Conservation (phyloP, 2,888 invertebrate genomes). For the Eupithecia subfuscata region DNA sequence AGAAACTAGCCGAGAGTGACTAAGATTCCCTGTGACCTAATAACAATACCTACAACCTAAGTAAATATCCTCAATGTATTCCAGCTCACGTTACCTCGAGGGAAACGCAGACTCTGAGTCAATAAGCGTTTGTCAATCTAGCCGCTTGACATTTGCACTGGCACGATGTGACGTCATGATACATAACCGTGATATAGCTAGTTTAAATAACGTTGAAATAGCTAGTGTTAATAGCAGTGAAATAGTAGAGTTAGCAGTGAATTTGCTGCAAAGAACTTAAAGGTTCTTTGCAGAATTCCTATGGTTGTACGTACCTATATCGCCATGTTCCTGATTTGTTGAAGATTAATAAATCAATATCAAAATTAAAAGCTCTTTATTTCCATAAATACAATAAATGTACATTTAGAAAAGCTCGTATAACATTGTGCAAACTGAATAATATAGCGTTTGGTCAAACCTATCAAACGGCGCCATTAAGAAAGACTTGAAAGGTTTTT, state of each 20-base stretch:
- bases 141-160: slow-evolving; percentile 19
- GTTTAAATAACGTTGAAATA: not conserved
- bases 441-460: too few species aligned
- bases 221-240: not conserved
- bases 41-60: not conserved
- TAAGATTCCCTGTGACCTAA: not conserved
- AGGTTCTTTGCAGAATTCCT: too few species aligned
- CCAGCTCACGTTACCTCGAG: slow-evolving; percentile 14
- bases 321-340: too few species aligned
- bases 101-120: slow-evolving; percentile 8
- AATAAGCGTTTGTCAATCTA: slow-evolving; percentile 32
- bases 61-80: slow-evolving; percentile 26
- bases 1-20: too few species aligned
- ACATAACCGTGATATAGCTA: slow-evolving; percentile 9
- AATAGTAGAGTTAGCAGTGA: not conserved
- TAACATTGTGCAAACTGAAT: too few species aligned
- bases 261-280: not conserved
- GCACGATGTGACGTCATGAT: slow-evolving; percentile 19
- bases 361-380: too few species aligned
- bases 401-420: too few species aligned
- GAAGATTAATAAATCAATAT: too few species aligned
- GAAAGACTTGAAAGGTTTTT: too few species aligned
- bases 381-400: too few species aligned
- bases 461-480: too few species aligned
- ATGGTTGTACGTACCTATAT: too few species aligned